These are phyloP conservation scores for Drosophila ironensis DNA, from an alignment of 1,140 invertebrate genomes.

Conservation along the genomic window DNA sequence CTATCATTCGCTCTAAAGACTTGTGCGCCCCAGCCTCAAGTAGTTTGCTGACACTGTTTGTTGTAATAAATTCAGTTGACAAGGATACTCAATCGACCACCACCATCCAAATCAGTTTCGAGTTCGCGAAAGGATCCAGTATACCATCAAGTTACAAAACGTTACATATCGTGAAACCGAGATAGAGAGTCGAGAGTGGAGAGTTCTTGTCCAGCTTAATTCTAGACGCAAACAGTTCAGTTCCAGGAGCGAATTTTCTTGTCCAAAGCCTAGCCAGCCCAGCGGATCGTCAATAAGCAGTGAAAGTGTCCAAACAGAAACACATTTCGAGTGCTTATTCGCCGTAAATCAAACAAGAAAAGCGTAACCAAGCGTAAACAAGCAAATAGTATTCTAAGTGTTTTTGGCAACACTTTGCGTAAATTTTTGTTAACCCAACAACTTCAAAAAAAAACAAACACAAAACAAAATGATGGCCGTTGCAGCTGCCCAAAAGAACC, in stretches of 20 bases:
- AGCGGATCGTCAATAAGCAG: slow-evolving; percentile 67
- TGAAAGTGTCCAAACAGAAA: slow-evolving; percentile 79
- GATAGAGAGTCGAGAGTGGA: slow-evolving; percentile 14
- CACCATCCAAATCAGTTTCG: slow-evolving; percentile 8
- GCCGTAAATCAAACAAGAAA: slow-evolving; percentile 43
- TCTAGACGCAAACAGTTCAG: slow-evolving; percentile 75
- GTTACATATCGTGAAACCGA: slow-evolving; percentile 26
- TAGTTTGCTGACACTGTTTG: slow-evolving; percentile 77
- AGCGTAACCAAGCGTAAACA: slow-evolving; percentile 30
- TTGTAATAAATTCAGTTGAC: slow-evolving; percentile 81
- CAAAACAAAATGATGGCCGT: slow-evolving; percentile 88
- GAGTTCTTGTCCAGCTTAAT: slow-evolving; percentile 70
- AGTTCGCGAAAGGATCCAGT: slow-evolving; percentile 49
- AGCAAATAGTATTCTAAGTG: slow-evolving; percentile 75
- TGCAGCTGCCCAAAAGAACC: slow-evolving; percentile 93
- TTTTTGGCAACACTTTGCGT: slow-evolving; percentile 59
- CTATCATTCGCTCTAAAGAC: slow-evolving; percentile 82
- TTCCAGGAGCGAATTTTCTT: slow-evolving; percentile 53
- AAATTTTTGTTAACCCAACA: slow-evolving; percentile 64
- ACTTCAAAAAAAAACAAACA: slow-evolving; percentile 38
- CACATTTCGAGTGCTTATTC: slow-evolving; percentile 80
- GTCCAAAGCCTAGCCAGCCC: slow-evolving; percentile 4
- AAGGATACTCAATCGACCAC: slow-evolving; percentile 32
- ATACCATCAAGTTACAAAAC: slow-evolving; percentile 1
- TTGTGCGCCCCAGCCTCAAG: slow-evolving; percentile 73